Evolutionary conservation across 2,113 vertebrate species (phyloP).

Genomic region (Zapornia atra): DNA sequence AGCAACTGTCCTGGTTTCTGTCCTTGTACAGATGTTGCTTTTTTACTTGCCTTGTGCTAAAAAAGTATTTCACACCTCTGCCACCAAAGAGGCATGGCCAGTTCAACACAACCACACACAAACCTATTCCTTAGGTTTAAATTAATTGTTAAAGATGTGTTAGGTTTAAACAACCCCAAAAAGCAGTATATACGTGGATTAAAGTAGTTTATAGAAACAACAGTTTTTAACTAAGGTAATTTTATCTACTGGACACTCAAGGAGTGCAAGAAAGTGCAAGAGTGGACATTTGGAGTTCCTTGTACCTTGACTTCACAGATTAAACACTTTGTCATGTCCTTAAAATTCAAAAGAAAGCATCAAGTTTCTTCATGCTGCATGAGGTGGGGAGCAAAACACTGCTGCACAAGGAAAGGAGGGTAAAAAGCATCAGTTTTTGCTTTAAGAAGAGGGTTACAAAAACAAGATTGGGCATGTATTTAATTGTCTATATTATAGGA

Average conservation of each 20-base stretch:
- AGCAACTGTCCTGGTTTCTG: neutral
- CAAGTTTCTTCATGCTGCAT: neutral
- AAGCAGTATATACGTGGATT: neutral
- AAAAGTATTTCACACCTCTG: neutral
- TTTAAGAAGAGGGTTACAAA: neutral
- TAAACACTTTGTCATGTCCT: neutral
- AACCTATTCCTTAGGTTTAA: neutral
- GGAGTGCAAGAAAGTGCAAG: neutral
- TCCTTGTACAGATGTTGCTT: neutral
- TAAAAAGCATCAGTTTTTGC: neutral
- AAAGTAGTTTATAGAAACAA: neutral
- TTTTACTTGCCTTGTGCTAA: neutral
- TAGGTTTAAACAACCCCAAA: neutral
- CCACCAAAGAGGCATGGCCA: neutral
- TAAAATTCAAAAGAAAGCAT: neutral
- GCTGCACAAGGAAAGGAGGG: accelerated
- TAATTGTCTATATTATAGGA: neutral
- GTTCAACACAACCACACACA: neutral
- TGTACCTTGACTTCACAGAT: neutral
- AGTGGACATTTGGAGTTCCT: neutral
- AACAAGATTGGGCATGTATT: neutral
- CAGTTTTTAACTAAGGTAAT: neutral
- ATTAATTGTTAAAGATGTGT: neutral
- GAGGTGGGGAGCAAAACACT: neutral
- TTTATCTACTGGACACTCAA: neutral